Percentiles rank a stretch among this genome's conserved stretches.
Evolutionary conservation across 2,888 invertebrate species (phyloP).

Genomic region (Helobdella robusta): DNA sequence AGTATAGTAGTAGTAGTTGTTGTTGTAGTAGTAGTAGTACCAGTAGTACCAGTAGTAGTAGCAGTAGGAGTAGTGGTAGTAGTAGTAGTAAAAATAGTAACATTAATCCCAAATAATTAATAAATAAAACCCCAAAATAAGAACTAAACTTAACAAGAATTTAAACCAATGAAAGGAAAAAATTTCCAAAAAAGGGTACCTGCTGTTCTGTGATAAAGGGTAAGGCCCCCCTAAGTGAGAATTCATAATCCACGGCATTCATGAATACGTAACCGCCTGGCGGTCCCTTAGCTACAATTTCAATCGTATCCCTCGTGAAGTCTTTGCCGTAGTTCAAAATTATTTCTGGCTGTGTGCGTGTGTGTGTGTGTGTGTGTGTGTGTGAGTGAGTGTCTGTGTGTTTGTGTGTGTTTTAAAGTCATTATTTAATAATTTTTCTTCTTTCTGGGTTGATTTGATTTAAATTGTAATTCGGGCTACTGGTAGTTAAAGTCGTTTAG

Average conservation of each 20-base stretch:
- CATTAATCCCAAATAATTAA: neutral
- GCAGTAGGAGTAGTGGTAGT: no score
- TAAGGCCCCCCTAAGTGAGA: constrained; percentile 31
- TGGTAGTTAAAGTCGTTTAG: no score
- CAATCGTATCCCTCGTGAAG: constrained; percentile 80
- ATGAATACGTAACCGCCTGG: constrained; percentile 86
- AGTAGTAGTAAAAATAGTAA: no score
- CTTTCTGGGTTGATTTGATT: neutral
- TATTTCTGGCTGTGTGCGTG: constrained; percentile 48
- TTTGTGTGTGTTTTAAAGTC: no score
- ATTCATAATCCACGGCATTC: constrained; percentile 61
- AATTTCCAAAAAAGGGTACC: constrained; percentile 21
- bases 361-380: neutral
- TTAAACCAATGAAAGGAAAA: neutral
- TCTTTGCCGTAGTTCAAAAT: constrained; percentile 78
- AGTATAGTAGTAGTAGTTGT: no score
- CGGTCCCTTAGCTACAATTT: constrained; percentile 83
- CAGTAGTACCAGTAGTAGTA: constrained; percentile 16
- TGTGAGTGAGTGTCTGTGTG: no score
- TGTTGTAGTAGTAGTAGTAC: constrained; percentile 18
- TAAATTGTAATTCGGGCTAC: no score
- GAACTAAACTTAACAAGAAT: no score
- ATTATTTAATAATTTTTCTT: neutral
- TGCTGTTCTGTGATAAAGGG: constrained; percentile 32
- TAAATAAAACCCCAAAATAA: neutral